Percentiles rank a stretch among this genome's conserved stretches.
phyloP scores from a whole-genome alignment of 2,113 vertebrate genomes.

The Melanerpes aurifrons region DNA sequence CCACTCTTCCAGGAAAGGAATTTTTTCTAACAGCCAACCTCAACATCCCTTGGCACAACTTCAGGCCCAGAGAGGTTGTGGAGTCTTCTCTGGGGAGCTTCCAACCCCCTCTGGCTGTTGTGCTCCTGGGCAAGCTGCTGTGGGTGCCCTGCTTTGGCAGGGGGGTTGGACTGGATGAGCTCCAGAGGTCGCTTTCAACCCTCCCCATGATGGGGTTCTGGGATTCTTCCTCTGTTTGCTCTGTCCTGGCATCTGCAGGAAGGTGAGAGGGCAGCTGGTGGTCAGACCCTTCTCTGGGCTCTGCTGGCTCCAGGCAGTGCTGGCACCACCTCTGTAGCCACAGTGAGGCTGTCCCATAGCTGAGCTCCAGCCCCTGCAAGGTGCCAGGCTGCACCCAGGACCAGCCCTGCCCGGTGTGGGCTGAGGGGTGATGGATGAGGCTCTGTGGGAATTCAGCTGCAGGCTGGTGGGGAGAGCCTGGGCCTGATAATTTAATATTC shows the following conservation, averaged over 20 bases:
- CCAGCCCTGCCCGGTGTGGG: accelerated
- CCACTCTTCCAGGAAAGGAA: too few relatives aligned
- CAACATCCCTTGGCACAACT: too few relatives aligned
- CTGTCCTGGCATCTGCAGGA: background rate
- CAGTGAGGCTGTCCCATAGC: too few relatives aligned
- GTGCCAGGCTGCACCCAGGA: background rate
- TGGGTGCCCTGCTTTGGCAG: too few relatives aligned
- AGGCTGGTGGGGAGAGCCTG: background rate
- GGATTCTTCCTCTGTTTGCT: background rate
- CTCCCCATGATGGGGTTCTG: too few relatives aligned
- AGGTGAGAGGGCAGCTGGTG: background rate
- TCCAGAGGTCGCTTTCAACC: too few relatives aligned
- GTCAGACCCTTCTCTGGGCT: background rate
- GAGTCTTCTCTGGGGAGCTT: too few relatives aligned
- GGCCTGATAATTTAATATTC: slow-evolving; percentile 56
- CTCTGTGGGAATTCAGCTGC: background rate
- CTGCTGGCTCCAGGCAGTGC: background rate
- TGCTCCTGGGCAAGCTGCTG: too few relatives aligned
- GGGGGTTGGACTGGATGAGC: background rate
- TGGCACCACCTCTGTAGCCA: background rate
- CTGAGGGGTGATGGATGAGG: background rate
- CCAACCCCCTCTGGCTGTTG: too few relatives aligned
- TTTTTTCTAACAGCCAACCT: too few relatives aligned
- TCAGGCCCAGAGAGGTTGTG: too few relatives aligned
- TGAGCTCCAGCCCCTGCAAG: background rate